Evolutionary conservation across 1,140 invertebrate species (phyloP), one percentile per base, ranked within the genome.

Genomic region (Drosophila leontia): DNA sequence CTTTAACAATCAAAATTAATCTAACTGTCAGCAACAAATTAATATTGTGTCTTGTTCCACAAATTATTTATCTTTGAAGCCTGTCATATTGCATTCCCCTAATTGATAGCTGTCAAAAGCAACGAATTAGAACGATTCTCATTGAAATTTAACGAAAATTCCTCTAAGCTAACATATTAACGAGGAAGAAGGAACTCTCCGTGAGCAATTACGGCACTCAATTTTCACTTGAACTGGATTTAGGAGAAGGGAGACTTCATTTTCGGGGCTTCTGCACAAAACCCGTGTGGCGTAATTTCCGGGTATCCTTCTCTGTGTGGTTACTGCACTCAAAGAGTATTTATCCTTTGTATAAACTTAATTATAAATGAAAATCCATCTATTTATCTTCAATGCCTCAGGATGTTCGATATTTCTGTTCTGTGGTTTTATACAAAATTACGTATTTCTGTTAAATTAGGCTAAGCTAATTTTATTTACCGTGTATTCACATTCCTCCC

Each of bases 191-290:
- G 35, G 23, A 39, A 12, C 15, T 11, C 13, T 39, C 13, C 48
- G 29, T 47, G 26, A 55, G 29, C 48, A 72, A 74, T 74, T 75
- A 62, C 41, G 39, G 41, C 35, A 41, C 55, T 74, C 57, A 55
- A 74, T 47, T 75, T 59, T 74, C 48, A 75, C 48, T 48, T 34
- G 29, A 42, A 41, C 12, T 12, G 39, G 15, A 34, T 53, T 60
- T 60, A 3, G n/a, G 29, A n/a, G 17, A 41, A 12, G 8, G 9
- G 7, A 7, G n/a, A 19, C 9, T 15, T 13, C 39, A 26, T 45
- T 32, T 13, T 19, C 3, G n/a, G 47, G 47, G 29, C 64, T 44
- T 48, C 19, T 26, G 32, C 23, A 53, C 23, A 45, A 35, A 12
- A 68, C 37, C n/a, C 23, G n/a, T 53, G 23, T 70, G 37, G 8